Evolutionary conservation across 1,140 invertebrate species (phyloP), one percentile per base, ranked within the genome.

Genomic region (Linepithema humile): DNA sequence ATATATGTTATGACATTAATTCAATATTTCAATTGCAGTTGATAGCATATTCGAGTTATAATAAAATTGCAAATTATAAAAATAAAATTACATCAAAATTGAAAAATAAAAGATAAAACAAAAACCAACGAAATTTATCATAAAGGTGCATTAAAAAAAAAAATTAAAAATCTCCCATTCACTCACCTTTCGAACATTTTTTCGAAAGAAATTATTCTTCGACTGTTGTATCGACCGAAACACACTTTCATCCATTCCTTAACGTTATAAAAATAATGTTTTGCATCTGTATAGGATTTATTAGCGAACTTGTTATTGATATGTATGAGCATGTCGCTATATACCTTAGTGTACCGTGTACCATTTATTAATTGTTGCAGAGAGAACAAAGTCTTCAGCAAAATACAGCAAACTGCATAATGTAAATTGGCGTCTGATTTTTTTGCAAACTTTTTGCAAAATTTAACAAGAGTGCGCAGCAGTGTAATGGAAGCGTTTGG

Each of bases 391-490:
- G n/a, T 38, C 4, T 10, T 23, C 0, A 48, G 40, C 73, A 84
- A 17, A 4, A 12, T 12, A 48, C 10, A 20, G 0, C 64, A 62
- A 7, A 92, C 53, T 32, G 35, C 57, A 20, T 74, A 15, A 7
- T 32, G 43, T n/a, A n/a, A n/a, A n/a, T 23, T 90, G 3, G 5
- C 50, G 3, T 0, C 70, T 20, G 17, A 48, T 3, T 6, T 90
- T 59, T 17, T 45, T 5, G 78, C 12, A 5, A 90, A 73, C 7
- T 6, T 0, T 15, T 20, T 32, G 3, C 38, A 67, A 32, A 73
- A 89, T 3, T 17, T 20, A 0, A 38, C 45, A 0, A 90, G 48
- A 26, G 77, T 74, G 7, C 91, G 26, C 26, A 92, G 20, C 29
- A 70, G 82, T 0, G 50, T 9, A 40, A 91, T 85, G 6, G 85